Evolutionary conservation across 2,113 vertebrate species (phyloP).

Genomic region (Bubo blakistoni): DNA sequence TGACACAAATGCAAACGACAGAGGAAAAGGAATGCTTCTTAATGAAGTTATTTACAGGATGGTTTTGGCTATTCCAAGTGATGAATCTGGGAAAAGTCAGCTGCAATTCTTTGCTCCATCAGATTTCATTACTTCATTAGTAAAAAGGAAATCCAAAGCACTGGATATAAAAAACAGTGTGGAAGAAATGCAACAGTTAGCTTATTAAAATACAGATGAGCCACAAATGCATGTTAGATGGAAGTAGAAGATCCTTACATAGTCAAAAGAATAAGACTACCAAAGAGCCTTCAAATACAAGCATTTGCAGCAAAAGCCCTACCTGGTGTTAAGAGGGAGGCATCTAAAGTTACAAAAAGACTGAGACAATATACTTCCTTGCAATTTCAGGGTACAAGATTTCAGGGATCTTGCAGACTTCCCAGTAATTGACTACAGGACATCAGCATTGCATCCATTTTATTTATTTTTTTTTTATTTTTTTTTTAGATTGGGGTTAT

Average conservation of each 20-base stretch:
- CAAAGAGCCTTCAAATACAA: not conserved
- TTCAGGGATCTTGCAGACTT: not conserved
- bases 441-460: not conserved
- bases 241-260: not conserved
- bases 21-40: not conserved
- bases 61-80: not conserved
- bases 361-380: not conserved
- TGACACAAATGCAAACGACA: not conserved
- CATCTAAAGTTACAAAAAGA: not conserved
- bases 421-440: not conserved
- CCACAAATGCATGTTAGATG: not conserved
- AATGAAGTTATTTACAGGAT: not conserved
- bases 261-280: not conserved
- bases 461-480: not conserved
- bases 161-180: not conserved
- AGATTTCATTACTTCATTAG: not conserved
- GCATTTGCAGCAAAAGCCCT: not conserved
- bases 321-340: not conserved
- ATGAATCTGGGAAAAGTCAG: not conserved
- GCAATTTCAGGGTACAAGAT: not conserved
- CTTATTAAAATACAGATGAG: not conserved
- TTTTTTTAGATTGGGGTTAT: not conserved
- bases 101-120: not conserved
- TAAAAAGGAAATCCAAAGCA: not conserved
- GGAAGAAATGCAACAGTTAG: not conserved